Evolutionary conservation across 2,797 vertebrate genomes (phyloP), one percentile per base, ranked within the genome.

Genomic region (Rhyacichthys aspro): DNA sequence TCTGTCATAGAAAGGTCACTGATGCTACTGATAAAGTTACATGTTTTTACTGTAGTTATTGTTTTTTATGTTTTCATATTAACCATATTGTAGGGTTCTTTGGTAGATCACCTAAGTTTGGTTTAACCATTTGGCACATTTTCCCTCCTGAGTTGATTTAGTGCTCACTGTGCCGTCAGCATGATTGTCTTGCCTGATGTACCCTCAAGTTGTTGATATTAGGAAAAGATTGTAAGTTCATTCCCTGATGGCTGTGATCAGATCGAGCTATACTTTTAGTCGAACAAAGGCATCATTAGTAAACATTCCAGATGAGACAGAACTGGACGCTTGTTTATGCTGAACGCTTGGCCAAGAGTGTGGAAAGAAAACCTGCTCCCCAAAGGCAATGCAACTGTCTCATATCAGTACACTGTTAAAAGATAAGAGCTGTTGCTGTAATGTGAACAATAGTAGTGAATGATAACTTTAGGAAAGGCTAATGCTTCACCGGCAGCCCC

Each of bases 181-280:
- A 11, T 44, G 34, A 61, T 44, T 59, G 14, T 36, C 62, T 10
- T 19, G 43, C 23, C 49, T 38, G 43, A 63, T 69, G 50, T 64
- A 59, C 44, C 23, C 72, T 63, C 44, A 50, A 42, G 59, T 43
- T 53, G 54, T 70, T 73, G 43, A 69, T 70, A 61, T 78, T 65
- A 63, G 66, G 55, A 44, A 61, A 64, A 62, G 59, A 43, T 55
- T 44, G 55, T 19, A 65, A 7, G 47, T 16, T 55, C 78, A 58
- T 74, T 76, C 73, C 79, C 63, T 65, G 39, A 70, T 60, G 60
- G 53, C 50, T 43, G 18, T 1, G 18, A 59, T 76, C 48, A 67
- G 69, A 76, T 37, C 23, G 60, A 67, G 61, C 62, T 60, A 66
- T 79, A 48, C 46, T 70, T 55, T 68, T 69, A 64, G 53, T 56